These are phyloP conservation scores for Lamproptera curius DNA, from an alignment of 2,888 invertebrate genomes.

Conservation along the genomic window DNA sequence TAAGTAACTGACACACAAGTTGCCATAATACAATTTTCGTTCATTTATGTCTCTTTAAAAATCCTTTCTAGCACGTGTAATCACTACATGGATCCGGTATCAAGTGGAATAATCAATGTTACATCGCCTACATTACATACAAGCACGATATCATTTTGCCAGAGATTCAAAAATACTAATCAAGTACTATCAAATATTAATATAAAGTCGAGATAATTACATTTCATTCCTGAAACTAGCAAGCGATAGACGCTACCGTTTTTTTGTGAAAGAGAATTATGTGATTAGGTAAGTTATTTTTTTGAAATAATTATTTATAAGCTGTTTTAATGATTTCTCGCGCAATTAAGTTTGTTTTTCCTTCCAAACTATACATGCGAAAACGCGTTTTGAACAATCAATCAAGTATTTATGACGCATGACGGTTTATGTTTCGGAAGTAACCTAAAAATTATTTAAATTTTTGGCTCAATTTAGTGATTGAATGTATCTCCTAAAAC, in stretches of 20 bases:
- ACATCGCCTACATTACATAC: constrained; percentile 13
- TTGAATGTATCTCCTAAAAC: no score
- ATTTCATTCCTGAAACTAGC: constrained; percentile 17
- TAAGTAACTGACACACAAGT: no score
- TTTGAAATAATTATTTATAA: constrained; percentile 1
- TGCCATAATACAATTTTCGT: no score
- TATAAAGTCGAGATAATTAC: constrained; percentile 19
- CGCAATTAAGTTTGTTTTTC: not conserved
- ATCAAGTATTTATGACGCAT: not conserved
- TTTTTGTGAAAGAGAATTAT: constrained; percentile 13
- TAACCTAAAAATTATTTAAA: no score
- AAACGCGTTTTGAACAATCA: not conserved
- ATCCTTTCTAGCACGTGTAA: constrained; percentile 6
- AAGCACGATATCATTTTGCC: constrained; percentile 16
- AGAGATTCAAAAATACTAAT: constrained; percentile 16
- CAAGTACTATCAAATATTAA: constrained; percentile 20
- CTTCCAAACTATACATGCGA: not conserved
- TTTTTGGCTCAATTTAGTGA: no score
- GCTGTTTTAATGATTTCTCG: not conserved
- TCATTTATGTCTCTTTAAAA: no score
- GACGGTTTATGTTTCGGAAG: no score
- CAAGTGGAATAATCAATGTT: constrained; percentile 13
- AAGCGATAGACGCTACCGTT: constrained; percentile 21
- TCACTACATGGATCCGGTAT: constrained; percentile 11
- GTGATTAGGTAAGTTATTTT: constrained; percentile 17